Conservation (phyloP, 2,888 invertebrate species). For the Tiliacea citrago region DNA sequence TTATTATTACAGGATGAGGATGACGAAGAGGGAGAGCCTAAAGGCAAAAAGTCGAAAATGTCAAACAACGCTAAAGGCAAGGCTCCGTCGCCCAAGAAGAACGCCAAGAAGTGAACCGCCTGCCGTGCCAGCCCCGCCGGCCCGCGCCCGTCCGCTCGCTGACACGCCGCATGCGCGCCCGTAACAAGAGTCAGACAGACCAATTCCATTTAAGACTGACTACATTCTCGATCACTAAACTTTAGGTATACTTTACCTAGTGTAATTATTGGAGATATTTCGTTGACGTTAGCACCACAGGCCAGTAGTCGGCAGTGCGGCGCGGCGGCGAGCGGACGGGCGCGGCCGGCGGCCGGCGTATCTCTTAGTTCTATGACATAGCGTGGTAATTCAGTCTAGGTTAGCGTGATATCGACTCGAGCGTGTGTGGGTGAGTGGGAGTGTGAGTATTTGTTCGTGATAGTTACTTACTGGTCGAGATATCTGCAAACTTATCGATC, state of each 20-base stretch:
- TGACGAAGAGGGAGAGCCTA: slow-evolving; percentile 94
- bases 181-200: slow-evolving; percentile 59
- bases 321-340: slow-evolving; percentile 50
- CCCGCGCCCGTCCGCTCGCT: slow-evolving; percentile 51
- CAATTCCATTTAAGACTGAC: slow-evolving; percentile 68
- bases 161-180: slow-evolving; percentile 45
- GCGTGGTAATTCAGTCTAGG: slow-evolving; percentile 85
- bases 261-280: slow-evolving; percentile 55
- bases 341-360: slow-evolving; percentile 61
- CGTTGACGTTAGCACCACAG: slow-evolving; percentile 50
- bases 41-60: slow-evolving; percentile 95
- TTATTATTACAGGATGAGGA: slow-evolving; percentile 90
- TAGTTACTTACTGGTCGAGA: slow-evolving; percentile 76
- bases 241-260: slow-evolving; percentile 62
- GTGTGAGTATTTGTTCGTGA: slow-evolving; percentile 76
- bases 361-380: slow-evolving; percentile 80
- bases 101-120: slow-evolving; percentile 89
- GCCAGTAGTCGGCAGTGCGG: slow-evolving; percentile 53
- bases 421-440: slow-evolving; percentile 74
- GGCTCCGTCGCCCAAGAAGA: slow-evolving; percentile 93
- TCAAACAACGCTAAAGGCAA: slow-evolving; percentile 93
- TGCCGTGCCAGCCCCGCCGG: slow-evolving; percentile 62
- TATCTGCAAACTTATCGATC: slow-evolving; percentile 72
- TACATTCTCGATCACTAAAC: slow-evolving; percentile 59
- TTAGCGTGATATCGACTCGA: slow-evolving; percentile 84